phyloP scores from a whole-genome alignment of 2,888 invertebrate species.

The Mystacides longicornis region DNA sequence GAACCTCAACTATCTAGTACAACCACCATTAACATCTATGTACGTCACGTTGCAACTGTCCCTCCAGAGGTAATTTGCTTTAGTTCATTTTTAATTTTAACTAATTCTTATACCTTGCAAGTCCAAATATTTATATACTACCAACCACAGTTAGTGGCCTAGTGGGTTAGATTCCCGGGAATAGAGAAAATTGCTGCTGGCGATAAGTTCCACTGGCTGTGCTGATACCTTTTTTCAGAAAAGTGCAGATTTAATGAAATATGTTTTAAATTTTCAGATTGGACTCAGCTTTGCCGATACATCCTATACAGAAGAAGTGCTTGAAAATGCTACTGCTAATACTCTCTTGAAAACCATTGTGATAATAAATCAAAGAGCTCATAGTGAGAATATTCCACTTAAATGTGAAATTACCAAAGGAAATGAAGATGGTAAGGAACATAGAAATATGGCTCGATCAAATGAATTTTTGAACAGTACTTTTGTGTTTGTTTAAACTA shows the following conservation, averaged over 20 bases:
- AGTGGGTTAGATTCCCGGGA: no score
- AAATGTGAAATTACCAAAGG: conserved; percentile 73
- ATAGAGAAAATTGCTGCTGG: no score
- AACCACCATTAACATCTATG: conserved; percentile 72
- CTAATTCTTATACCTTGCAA: neutral
- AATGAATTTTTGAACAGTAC: neutral
- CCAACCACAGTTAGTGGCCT: no score
- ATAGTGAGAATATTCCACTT: conserved; percentile 61
- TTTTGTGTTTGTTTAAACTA: neutral
- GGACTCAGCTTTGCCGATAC: conserved; percentile 85
- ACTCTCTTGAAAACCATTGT: conserved; percentile 63
- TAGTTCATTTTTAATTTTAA: neutral
- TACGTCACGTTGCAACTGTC: conserved; percentile 71
- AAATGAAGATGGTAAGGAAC: conserved; percentile 64
- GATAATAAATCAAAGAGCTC: conserved; percentile 64
- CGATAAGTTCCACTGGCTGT: no score
- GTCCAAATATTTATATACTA: neutral
- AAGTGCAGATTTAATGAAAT: no score
- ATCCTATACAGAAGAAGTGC: conserved; percentile 72
- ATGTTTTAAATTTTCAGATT: conserved; percentile 40
- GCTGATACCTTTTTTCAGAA: no score
- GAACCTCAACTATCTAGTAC: conserved; percentile 78
- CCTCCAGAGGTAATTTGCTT: conserved; percentile 44
- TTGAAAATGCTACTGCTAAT: conserved; percentile 66
- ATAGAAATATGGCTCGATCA: no score